Conservation (phyloP, 2,113 vertebrate species). For the Martes martes region DNA sequence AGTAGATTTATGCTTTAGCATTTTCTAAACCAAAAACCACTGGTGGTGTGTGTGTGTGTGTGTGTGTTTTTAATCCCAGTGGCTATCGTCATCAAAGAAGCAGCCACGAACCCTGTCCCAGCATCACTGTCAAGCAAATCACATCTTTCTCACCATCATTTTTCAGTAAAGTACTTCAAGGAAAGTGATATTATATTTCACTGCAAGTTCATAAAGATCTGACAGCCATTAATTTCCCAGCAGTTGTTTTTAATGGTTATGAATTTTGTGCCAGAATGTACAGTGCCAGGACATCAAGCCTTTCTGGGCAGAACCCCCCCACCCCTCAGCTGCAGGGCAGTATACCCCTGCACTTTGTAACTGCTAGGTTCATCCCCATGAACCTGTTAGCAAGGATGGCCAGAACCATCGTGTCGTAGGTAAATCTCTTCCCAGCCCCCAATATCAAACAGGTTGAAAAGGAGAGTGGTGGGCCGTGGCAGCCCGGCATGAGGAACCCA, state of each 20-base stretch:
- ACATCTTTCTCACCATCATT: conserved; percentile 52
- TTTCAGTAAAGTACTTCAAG: conserved; percentile 56
- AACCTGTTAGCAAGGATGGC: conserved; percentile 39
- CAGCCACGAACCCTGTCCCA: conserved; percentile 40
- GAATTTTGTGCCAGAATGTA: conserved; percentile 43
- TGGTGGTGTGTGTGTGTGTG: neutral
- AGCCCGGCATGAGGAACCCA: neutral
- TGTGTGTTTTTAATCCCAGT: conserved; percentile 32
- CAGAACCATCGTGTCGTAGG: neutral
- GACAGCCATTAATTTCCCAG: conserved; percentile 2
- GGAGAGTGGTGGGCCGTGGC: neutral
- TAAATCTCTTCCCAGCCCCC: conserved; percentile 24
- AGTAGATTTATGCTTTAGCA: conserved; percentile 37
- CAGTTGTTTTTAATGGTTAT: conserved; percentile 61
- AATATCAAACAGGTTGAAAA: neutral
- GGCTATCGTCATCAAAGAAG: conserved; percentile 75
- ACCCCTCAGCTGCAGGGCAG: neutral
- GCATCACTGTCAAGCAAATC: conserved; percentile 54
- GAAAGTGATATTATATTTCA: conserved; percentile 53
- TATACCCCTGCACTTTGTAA: conserved; percentile 43
- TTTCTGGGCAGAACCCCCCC: neutral
- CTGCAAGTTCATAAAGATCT: conserved; percentile 60
- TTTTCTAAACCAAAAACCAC: conserved; percentile 46
- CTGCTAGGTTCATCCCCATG: conserved; percentile 46
- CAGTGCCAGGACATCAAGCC: neutral